Evolutionary conservation across 2,797 vertebrate genomes (phyloP).

Genomic region (Chelmon rostratus): DNA sequence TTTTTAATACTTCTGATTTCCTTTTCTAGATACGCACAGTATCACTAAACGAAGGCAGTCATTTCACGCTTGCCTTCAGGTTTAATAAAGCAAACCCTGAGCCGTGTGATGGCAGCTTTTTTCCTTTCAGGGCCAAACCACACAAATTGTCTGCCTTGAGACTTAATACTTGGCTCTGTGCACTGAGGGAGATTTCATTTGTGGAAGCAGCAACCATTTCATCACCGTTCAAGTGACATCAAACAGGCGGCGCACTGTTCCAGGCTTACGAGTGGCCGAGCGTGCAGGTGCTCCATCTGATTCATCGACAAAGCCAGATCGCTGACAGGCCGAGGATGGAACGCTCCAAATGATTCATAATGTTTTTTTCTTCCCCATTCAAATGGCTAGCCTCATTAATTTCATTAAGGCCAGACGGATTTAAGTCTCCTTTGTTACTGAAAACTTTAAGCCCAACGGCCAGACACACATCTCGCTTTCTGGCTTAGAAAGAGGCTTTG

Average conservation of each 20-base stretch:
- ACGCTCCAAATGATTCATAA: slow-evolving; percentile 70
- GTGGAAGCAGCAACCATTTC: slow-evolving; percentile 71
- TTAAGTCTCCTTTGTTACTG: slow-evolving; percentile 71
- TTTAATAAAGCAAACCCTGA: slow-evolving; percentile 73
- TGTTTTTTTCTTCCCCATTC: slow-evolving; percentile 61
- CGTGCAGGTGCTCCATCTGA: slow-evolving; percentile 82
- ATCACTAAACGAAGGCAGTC: slow-evolving; percentile 60
- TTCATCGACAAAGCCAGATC: slow-evolving; percentile 74
- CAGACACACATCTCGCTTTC: slow-evolving; percentile 39
- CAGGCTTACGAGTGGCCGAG: slow-evolving; percentile 77
- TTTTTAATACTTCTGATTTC: slow-evolving; percentile 15
- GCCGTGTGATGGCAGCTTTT: slow-evolving; percentile 65
- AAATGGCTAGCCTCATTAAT: slow-evolving; percentile 75
- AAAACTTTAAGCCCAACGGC: slow-evolving; percentile 66
- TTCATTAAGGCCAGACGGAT: slow-evolving; percentile 73
- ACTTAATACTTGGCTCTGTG: slow-evolving; percentile 76
- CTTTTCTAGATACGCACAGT: slow-evolving; percentile 25
- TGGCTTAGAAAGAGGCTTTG: slow-evolving; percentile 50
- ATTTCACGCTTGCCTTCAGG: slow-evolving; percentile 58
- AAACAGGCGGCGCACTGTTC: slow-evolving; percentile 80
- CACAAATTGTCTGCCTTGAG: slow-evolving; percentile 78
- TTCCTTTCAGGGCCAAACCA: slow-evolving; percentile 71
- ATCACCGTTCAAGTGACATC: slow-evolving; percentile 82
- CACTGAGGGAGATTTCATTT: slow-evolving; percentile 76
- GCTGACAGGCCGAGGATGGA: slow-evolving; percentile 71